Evolutionary conservation across 2,797 vertebrate species (phyloP).

Genomic region (Lateolabrax maculatus): DNA sequence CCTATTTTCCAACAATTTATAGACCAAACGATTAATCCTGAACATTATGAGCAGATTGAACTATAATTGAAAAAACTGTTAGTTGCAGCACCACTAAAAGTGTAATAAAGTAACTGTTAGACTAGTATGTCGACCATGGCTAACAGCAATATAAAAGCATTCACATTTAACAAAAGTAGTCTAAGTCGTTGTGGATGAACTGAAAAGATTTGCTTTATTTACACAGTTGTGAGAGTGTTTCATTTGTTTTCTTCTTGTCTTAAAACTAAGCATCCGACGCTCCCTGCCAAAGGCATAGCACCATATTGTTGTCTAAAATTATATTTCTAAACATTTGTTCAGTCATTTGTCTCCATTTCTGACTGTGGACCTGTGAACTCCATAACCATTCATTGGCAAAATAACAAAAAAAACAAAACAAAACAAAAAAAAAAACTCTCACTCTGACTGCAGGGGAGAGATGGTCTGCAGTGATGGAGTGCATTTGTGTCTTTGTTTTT

Average conservation of each 20-base stretch:
- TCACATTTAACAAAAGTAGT: conserved; percentile 8
- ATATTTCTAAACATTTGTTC: conserved; percentile 74
- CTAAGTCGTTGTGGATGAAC: neutral
- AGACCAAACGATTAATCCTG: neutral
- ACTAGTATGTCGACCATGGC: neutral
- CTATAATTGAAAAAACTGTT: neutral
- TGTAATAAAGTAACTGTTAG: neutral
- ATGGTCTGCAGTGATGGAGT: conserved; percentile 51
- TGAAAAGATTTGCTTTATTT: conserved; percentile 33
- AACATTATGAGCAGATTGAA: neutral
- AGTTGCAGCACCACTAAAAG: neutral
- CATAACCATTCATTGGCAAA: conserved; percentile 60
- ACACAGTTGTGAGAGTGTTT: conserved; percentile 52
- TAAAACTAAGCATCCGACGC: conserved; percentile 65
- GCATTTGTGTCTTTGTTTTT: conserved; percentile 63
- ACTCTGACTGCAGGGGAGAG: conserved; percentile 67
- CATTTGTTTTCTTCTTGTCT: conserved; percentile 52
- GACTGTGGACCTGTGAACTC: conserved; percentile 58
- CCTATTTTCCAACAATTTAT: conserved; percentile 13
- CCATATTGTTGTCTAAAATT: conserved; percentile 77
- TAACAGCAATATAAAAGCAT: neutral
- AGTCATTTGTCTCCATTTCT: conserved; percentile 59
- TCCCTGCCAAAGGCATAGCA: conserved; percentile 57
- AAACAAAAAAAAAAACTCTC: conserved; percentile 5
- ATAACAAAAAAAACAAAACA: conserved; percentile 26